A percentile compares a stretch with the other conserved stretches of the same genome.
Evolutionary conservation across 1,140 invertebrate species (phyloP).

Genomic region (Spodoptera litura): DNA sequence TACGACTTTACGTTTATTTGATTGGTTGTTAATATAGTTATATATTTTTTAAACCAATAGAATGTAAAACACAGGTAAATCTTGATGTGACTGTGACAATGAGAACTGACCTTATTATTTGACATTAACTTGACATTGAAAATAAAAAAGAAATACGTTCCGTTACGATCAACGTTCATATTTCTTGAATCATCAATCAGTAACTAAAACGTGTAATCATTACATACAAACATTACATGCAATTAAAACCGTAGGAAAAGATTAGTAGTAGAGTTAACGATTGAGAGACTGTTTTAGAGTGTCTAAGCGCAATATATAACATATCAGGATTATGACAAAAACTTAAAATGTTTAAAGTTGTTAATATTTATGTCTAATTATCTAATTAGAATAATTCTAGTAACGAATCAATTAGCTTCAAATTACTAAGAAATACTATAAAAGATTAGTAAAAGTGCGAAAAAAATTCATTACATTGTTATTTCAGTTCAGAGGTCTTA

Average conservation of each 20-base stretch:
- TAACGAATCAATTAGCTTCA: too few relatives aligned
- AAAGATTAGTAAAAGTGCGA: too few relatives aligned
- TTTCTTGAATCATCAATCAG: not conserved
- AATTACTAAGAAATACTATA: too few relatives aligned
- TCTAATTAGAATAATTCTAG: too few relatives aligned
- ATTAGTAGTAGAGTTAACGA: too few relatives aligned
- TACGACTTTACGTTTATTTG: not conserved
- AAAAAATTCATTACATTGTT: too few relatives aligned
- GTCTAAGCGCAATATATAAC: too few relatives aligned
- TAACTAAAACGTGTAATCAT: not conserved
- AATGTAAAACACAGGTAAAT: not conserved
- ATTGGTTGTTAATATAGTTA: constrained; percentile 23
- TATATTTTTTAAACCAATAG: constrained; percentile 35
- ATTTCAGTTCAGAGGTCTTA: too few relatives aligned
- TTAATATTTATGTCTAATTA: not conserved
- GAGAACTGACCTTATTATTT: constrained; percentile 47
- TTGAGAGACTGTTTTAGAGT: too few relatives aligned
- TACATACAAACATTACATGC: not conserved
- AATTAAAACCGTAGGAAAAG: not conserved
- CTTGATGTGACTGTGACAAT: not conserved
- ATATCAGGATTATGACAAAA: too few relatives aligned
- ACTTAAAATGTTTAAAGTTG: too few relatives aligned
- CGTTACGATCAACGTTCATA: not conserved
- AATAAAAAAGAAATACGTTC: constrained; percentile 33
- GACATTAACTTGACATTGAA: constrained; percentile 66